Conservation (phyloP, 2,797 vertebrate genomes). For the Salmo trutta region DNA sequence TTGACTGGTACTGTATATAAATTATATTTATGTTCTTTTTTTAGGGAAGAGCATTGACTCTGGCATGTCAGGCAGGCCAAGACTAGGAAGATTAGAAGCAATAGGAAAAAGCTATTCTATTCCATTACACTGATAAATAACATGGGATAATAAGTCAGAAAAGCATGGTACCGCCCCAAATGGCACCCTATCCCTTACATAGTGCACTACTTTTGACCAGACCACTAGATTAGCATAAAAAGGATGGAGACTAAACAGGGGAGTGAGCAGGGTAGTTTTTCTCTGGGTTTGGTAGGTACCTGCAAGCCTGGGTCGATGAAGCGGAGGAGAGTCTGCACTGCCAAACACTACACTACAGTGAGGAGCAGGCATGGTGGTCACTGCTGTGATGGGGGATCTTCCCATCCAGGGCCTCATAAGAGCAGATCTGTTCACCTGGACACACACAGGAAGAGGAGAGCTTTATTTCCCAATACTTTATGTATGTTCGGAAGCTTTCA, state of each 20-base stretch:
- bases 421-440: constrained; percentile 88
- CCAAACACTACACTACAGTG: constrained; percentile 90
- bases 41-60: too few relatives aligned
- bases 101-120: background rate
- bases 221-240: background rate
- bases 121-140: background rate
- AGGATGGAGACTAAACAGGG: background rate
- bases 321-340: constrained; percentile 93
- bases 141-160: background rate
- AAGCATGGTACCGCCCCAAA: background rate
- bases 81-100: background rate
- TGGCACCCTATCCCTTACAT: background rate
- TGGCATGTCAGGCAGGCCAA: too few relatives aligned
- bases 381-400: constrained; percentile 93
- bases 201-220: background rate
- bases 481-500: background rate
- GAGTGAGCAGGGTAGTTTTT: background rate
- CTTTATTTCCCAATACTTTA: background rate
- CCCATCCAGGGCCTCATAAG: constrained; percentile 86
- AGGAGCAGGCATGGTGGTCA: constrained; percentile 91
- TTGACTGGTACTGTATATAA: constrained; percentile 74
- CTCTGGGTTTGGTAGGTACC: constrained; percentile 1
- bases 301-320: constrained; percentile 84
- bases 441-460: background rate
- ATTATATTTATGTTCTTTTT: too few relatives aligned